Percentiles rank a stretch among this genome's conserved stretches.
Evolutionary conservation across 2,888 invertebrate genomes (phyloP).

Genomic region (Cosmia trapezina): DNA sequence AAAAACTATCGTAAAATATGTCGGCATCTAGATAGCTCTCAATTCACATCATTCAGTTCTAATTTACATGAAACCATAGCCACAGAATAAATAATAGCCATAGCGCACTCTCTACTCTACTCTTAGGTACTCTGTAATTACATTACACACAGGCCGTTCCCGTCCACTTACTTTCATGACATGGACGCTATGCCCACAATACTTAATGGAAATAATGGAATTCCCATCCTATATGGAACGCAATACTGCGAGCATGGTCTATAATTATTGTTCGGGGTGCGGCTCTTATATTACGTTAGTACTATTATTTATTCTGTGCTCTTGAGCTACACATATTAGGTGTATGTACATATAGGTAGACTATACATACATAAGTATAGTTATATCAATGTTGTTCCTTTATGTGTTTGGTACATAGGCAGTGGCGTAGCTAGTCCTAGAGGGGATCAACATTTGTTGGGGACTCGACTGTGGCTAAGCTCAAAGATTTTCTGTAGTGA

Average conservation of each 20-base stretch:
- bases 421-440: background rate
- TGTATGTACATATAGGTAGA: no score
- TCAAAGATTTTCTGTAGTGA: background rate
- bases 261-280: slow-evolving; percentile 30
- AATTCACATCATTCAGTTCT: no score
- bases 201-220: slow-evolving; percentile 59
- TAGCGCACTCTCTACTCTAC: background rate
- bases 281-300: slow-evolving; percentile 1
- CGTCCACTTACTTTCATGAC: slow-evolving; percentile 51
- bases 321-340: no score
- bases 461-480: no score
- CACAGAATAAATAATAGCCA: no score
- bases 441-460: no score
- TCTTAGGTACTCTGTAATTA: slow-evolving; percentile 33
- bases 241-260: slow-evolving; percentile 22
- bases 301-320: no score
- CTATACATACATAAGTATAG: background rate
- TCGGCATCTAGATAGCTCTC: background rate
- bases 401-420: background rate
- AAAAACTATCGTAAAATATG: background rate
- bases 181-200: slow-evolving; percentile 37
- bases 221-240: slow-evolving; percentile 37
- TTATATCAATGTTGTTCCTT: background rate
- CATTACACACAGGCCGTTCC: slow-evolving; percentile 37
- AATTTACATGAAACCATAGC: background rate